phyloP scores from a whole-genome alignment of 1,140 invertebrate species.

The Stegodyphus dumicola region DNA sequence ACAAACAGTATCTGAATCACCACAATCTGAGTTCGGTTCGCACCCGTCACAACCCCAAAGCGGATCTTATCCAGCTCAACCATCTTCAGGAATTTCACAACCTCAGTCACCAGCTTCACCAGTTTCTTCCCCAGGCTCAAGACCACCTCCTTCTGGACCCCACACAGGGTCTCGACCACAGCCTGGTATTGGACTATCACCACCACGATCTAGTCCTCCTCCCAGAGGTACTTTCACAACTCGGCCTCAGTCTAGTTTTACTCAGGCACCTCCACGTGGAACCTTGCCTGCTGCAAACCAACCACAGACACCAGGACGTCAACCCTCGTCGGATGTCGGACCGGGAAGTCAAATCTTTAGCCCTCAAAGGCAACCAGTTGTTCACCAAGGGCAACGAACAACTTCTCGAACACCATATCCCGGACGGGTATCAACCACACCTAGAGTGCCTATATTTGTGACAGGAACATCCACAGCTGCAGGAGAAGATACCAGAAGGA shows the following conservation, averaged over 20 bases:
- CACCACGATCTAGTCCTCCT: neutral
- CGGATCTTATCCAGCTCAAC: conserved; percentile 4
- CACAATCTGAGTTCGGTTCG: neutral
- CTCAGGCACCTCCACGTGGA: neutral
- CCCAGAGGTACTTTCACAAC: too few relatives aligned
- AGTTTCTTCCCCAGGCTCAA: neutral
- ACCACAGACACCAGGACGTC: neutral
- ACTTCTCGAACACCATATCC: neutral
- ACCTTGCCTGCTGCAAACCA: neutral
- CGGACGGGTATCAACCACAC: conserved; percentile 8
- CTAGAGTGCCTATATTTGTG: conserved; percentile 27
- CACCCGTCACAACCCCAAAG: conserved; percentile 17
- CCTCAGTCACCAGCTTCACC: neutral
- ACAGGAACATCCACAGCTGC: conserved; percentile 36
- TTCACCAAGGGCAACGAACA: neutral
- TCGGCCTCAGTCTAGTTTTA: too few relatives aligned
- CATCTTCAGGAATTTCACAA: conserved; percentile 1
- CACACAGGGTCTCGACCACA: neutral
- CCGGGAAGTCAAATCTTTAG: neutral
- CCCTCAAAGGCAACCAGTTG: conserved; percentile 3
- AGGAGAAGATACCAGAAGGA: conserved; percentile 38
- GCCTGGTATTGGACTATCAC: neutral
- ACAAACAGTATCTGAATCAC: neutral
- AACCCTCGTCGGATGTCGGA: neutral
- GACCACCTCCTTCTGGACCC: neutral